Conservation (phyloP, 2,888 invertebrate species). For the Limnephilus marmoratus region DNA sequence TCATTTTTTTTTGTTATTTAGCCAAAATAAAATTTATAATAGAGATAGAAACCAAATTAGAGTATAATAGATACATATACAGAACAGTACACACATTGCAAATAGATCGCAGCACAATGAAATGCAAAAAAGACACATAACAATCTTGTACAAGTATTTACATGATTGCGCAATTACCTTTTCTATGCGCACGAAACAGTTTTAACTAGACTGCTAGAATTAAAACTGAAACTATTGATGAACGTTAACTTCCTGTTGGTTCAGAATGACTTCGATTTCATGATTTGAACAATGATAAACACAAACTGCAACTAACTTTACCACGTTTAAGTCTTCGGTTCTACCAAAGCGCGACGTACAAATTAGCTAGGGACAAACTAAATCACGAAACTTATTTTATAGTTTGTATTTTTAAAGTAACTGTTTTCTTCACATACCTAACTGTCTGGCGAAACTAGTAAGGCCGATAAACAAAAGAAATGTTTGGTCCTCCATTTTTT, state of each 20-base stretch:
- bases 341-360: background rate
- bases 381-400: background rate
- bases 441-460: background rate
- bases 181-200: background rate
- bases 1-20: background rate
- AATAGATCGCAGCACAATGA: background rate
- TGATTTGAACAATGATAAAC: background rate
- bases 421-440: background rate
- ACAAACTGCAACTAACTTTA: background rate
- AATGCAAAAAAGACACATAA: background rate
- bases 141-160: background rate
- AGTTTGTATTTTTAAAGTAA: background rate
- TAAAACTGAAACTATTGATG: background rate
- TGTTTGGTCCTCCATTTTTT: background rate
- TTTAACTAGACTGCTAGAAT: background rate
- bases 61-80: background rate
- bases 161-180: background rate
- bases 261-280: background rate
- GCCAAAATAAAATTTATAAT: background rate
- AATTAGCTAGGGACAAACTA: background rate
- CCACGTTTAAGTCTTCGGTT: background rate
- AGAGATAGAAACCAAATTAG: background rate
- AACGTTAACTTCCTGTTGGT: background rate
- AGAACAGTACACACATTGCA: background rate
- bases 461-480: background rate